phyloP scores from a whole-genome alignment of 2,797 vertebrate species.

The Yasuhikotakia modesta region DNA sequence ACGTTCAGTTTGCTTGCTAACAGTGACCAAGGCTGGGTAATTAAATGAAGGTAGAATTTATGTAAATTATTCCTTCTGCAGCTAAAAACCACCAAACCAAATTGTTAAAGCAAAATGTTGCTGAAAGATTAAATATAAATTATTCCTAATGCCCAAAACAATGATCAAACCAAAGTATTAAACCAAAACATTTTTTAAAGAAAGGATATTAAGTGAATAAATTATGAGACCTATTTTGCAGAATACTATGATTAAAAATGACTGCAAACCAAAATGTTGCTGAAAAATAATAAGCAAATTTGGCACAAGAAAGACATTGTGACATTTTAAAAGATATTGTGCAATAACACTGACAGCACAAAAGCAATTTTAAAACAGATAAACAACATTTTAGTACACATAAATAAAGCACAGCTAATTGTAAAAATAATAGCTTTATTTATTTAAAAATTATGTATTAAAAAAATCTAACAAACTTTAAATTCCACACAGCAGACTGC shows the following conservation, averaged over 20 bases:
- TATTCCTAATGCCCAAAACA: too few relatives aligned
- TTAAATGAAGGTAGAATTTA: too few relatives aligned
- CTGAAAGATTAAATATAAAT: too few relatives aligned
- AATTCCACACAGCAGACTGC: not conserved
- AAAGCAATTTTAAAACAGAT: slow-evolving; percentile 6
- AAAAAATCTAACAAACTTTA: not conserved
- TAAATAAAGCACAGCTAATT: not conserved
- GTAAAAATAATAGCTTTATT: not conserved
- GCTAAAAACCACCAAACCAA: too few relatives aligned
- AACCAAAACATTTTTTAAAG: not conserved
- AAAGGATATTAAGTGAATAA: too few relatives aligned
- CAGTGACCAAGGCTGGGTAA: not conserved
- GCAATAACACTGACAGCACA: not conserved
- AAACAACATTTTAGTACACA: not conserved
- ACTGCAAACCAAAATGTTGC: too few relatives aligned
- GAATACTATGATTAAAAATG: too few relatives aligned
- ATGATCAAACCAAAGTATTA: not conserved
- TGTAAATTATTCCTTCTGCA: too few relatives aligned
- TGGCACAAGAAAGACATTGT: not conserved
- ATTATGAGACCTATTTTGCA: too few relatives aligned
- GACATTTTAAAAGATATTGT: too few relatives aligned
- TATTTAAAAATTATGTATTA: not conserved
- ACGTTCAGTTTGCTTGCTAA: not conserved
- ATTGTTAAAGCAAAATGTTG: too few relatives aligned
- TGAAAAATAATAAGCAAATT: not conserved